Base-by-base conservation (phyloP, 1,140 invertebrate species). In the Proales similis region DNA sequence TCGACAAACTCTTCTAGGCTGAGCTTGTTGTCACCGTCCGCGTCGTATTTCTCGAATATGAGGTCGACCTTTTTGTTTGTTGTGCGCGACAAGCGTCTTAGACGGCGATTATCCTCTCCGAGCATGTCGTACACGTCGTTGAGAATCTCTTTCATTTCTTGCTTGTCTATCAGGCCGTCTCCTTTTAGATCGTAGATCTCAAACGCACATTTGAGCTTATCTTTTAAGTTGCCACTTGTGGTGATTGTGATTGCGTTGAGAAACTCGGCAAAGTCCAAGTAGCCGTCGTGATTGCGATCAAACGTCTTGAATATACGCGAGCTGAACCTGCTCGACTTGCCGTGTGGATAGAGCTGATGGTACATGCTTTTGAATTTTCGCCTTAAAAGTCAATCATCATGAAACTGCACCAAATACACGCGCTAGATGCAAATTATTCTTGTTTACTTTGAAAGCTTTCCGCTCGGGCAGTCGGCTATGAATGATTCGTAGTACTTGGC, bases 121-220 rank as follows among this genome's bases (percentile, higher is more conserved):
- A 27, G 24, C 39, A 63, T 38, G n/a, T 48, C 36, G 46, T 39
- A 63, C 29, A 63, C 45, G n/a, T 17, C 20, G 3, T 2, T 45
- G 3, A 61, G 0, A 7, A 45, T 39, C 36, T 63, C 43, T 0
- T 17, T 11, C 62, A 63, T 63, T 51, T 63, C 62, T 22, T 51
- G 30, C 12, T 63, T 48, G 27, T 63, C 60, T 11, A 63, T 29
- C 4, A 27, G 26, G 1, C 60, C 60, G 30, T 63, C 39, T 20
- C 29, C 29, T 22, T 63, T 48, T 14, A 63, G 9, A 38, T 63
- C 60, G n/a, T 48, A 63, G 20, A 63, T 63, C 26, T 63, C 60
- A 20, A 61, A 61, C 27, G 57, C 39, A n/a, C 30, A 11, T 61
- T 43, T 45, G 4, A 61, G 22, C 26, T 61, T 61, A 11, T 61